Evolutionary conservation across 2,888 invertebrate species (phyloP).

Genomic region (Athetis lepigone): DNA sequence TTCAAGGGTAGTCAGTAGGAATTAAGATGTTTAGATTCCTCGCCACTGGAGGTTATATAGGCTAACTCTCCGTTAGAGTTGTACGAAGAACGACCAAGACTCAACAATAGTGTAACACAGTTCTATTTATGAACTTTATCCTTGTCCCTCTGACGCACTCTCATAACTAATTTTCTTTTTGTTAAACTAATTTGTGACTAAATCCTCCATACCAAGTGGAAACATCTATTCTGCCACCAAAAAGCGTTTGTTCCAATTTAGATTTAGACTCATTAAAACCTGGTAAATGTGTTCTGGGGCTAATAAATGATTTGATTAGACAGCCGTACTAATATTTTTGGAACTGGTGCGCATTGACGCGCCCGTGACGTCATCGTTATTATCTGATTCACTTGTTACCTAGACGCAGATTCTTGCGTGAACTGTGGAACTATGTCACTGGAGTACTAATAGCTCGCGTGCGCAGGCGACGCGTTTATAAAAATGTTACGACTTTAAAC

Average conservation of each 20-base stretch:
- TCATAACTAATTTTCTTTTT: neutral
- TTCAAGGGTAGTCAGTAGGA: too few relatives aligned
- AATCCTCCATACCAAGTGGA: neutral
- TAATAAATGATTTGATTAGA: conserved; percentile 59
- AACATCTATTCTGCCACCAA: neutral
- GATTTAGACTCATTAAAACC: conserved; percentile 8
- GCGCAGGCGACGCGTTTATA: conserved; percentile 31
- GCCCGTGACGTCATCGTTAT: conserved; percentile 55
- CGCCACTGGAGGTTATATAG: neutral
- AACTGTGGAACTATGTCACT: conserved; percentile 52
- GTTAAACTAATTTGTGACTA: neutral
- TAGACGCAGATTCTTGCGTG: conserved; percentile 45
- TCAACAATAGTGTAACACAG: too few relatives aligned
- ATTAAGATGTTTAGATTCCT: too few relatives aligned
- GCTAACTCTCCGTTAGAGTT: neutral
- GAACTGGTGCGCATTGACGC: conserved; percentile 51
- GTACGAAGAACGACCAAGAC: neutral
- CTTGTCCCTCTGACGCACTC: neutral
- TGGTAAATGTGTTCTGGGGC: conserved; percentile 5
- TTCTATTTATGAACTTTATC: neutral
- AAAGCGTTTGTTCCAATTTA: conserved; percentile 9
- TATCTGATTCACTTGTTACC: conserved; percentile 64
- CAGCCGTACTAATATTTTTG: conserved; percentile 59
- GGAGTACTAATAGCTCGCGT: conserved; percentile 50
- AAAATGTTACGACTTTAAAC: conserved; percentile 13